Evolutionary conservation across 2,113 vertebrate genomes (phyloP).

Genomic region (Merops nubicus): DNA sequence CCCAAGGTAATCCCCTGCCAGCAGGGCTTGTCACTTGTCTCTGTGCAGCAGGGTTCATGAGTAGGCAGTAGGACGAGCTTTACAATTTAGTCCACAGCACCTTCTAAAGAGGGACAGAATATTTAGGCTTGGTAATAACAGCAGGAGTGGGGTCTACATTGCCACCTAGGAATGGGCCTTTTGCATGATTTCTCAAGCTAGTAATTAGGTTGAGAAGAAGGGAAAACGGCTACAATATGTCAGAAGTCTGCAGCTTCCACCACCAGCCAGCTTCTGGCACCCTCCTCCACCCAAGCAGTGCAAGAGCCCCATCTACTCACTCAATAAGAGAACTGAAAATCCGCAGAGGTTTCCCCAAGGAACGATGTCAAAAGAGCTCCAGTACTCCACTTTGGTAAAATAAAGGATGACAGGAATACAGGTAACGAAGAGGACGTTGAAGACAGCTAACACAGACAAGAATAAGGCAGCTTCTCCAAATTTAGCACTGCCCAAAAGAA

Average conservation of each 20-base stretch:
- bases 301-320: slow-evolving; percentile 69
- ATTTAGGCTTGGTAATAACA: neutral
- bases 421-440: slow-evolving; percentile 91
- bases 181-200: neutral
- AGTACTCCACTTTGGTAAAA: slow-evolving; percentile 93
- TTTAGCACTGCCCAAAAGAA: slow-evolving; percentile 94
- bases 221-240: neutral
- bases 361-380: slow-evolving; percentile 82
- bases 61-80: neutral
- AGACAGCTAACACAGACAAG: slow-evolving; percentile 88
- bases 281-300: neutral
- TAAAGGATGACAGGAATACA: slow-evolving; percentile 92
- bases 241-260: neutral
- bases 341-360: slow-evolving; percentile 93
- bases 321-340: slow-evolving; percentile 89
- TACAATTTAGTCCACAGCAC: neutral
- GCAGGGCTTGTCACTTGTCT: neutral
- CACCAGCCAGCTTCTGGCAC: neutral
- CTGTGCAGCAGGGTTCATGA: neutral
- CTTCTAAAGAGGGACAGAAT: neutral
- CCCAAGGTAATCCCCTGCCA: neutral
- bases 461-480: slow-evolving; percentile 97
- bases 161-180: neutral
- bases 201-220: neutral
- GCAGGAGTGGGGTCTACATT: accelerated